A percentile compares a stretch with the other conserved stretches of the same genome.
Evolutionary conservation across 1,140 invertebrate species (phyloP).

Genomic region (Platorchestia sp.): DNA sequence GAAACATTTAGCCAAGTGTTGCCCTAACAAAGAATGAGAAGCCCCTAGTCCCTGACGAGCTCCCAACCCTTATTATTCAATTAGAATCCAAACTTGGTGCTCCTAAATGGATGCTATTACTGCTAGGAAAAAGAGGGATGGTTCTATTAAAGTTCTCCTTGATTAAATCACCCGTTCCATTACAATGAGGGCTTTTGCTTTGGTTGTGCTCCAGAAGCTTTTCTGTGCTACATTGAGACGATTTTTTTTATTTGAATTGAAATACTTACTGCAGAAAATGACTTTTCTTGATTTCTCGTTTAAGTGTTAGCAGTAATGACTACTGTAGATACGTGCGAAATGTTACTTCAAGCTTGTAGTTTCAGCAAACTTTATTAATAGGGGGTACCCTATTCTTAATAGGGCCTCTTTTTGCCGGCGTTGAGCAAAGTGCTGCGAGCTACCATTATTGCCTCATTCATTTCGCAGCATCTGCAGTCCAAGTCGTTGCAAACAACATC

Average conservation of each 20-base stretch:
- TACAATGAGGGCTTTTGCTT: neutral
- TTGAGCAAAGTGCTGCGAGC: neutral
- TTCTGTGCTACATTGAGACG: neutral
- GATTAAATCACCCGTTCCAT: slow-evolving; percentile 27
- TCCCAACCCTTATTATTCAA: slow-evolving; percentile 14
- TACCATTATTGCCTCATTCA: neutral
- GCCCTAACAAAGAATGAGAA: neutral
- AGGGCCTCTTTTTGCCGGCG: neutral
- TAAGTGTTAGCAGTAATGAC: neutral
- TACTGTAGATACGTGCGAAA: neutral
- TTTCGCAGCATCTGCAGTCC: neutral
- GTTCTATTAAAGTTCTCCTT: slow-evolving; percentile 27
- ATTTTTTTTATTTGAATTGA: neutral
- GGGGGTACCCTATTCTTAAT: neutral
- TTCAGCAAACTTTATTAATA: neutral
- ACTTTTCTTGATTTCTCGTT: neutral
- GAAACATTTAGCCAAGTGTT: neutral
- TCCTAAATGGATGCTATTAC: slow-evolving; percentile 27
- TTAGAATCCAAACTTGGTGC: slow-evolving; percentile 9
- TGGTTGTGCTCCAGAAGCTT: neutral
- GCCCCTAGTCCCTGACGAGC: neutral
- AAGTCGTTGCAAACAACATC: neutral
- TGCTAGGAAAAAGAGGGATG: slow-evolving; percentile 3
- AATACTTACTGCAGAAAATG: neutral
- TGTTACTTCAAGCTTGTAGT: neutral